Evolutionary conservation across 1,140 invertebrate species (phyloP).

Genomic region (Drosophila hydei): DNA sequence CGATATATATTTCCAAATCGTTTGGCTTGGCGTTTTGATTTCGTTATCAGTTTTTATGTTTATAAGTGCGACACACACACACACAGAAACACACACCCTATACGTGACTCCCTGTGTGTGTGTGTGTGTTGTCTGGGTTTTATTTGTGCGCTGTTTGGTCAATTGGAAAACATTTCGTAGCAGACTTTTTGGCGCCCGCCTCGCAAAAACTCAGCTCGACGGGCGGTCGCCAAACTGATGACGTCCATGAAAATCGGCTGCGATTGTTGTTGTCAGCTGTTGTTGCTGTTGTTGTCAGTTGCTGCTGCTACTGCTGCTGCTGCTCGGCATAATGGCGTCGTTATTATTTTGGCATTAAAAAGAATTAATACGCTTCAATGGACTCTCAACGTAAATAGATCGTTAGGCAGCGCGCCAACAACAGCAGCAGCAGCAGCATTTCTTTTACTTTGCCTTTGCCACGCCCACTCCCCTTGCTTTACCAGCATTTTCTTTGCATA

Average conservation of each 20-base stretch:
- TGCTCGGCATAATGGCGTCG: slow-evolving; percentile 77
- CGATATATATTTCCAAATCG: slow-evolving; percentile 77
- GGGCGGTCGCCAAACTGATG: slow-evolving; percentile 54
- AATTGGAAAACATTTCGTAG: slow-evolving; percentile 81
- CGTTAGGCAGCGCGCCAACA: slow-evolving; percentile 71
- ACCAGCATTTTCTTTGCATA: not conserved
- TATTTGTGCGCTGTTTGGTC: slow-evolving; percentile 79
- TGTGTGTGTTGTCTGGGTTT: slow-evolving; percentile 56
- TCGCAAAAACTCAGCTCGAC: slow-evolving; percentile 33
- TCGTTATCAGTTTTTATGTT: slow-evolving; percentile 82
- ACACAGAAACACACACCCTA: slow-evolving; percentile 29
- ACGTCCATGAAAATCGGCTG: slow-evolving; percentile 8
- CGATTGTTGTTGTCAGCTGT: slow-evolving; percentile 13
- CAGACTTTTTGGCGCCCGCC: slow-evolving; percentile 75
- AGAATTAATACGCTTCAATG: slow-evolving; percentile 82
- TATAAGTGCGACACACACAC: slow-evolving; percentile 67
- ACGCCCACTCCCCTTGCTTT: not conserved
- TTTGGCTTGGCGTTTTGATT: slow-evolving; percentile 80
- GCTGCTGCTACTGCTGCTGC: slow-evolving; percentile 20
- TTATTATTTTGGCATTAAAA: slow-evolving; percentile 82
- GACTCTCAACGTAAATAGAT: slow-evolving; percentile 77
- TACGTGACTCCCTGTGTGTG: slow-evolving; percentile 5
- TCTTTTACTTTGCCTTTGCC: not conserved
- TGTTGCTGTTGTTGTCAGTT: slow-evolving; percentile 21
- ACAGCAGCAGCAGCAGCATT: slow-evolving; percentile 18